Evolutionary conservation across 2,888 invertebrate species (phyloP).

Genomic region (Apodemia hepburni): DNA sequence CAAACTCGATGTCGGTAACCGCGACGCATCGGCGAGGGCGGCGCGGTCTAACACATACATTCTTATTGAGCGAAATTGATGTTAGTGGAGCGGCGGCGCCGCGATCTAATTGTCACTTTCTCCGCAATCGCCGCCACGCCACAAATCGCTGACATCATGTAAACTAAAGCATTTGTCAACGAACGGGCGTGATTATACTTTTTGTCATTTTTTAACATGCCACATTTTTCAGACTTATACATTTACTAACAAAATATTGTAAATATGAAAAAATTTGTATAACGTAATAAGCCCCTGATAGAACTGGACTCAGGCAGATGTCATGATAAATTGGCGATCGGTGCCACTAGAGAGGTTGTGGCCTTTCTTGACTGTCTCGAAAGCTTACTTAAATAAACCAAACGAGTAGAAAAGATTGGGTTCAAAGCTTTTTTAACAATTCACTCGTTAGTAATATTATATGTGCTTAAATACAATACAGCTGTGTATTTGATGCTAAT

Average conservation of each 20-base stretch:
- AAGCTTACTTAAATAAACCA: slow-evolving; percentile 56
- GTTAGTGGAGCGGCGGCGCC: no score
- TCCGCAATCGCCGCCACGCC: no score
- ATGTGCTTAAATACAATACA: slow-evolving; percentile 17
- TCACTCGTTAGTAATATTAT: neutral
- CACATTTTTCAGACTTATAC: no score
- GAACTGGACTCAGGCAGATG: slow-evolving; percentile 38
- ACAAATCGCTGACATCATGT: no score
- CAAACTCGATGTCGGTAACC: no score
- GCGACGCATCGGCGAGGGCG: no score
- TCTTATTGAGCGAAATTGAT: no score
- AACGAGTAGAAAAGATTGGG: slow-evolving; percentile 28
- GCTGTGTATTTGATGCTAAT: slow-evolving; percentile 18
- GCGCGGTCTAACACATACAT: no score
- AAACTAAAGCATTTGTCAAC: no score
- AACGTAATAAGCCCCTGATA: slow-evolving; percentile 24
- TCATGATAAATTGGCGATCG: slow-evolving; percentile 55
- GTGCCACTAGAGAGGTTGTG: slow-evolving; percentile 43
- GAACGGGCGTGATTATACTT: no score
- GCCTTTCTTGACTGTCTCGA: slow-evolving; percentile 53
- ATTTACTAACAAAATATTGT: neutral
- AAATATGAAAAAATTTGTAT: neutral
- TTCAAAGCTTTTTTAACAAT: slow-evolving; percentile 26
- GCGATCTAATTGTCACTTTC: no score
- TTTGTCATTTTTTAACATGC: no score